Evolutionary conservation across 2,888 invertebrate species (phyloP).

Genomic region (Ptycholaimellus sp.): DNA sequence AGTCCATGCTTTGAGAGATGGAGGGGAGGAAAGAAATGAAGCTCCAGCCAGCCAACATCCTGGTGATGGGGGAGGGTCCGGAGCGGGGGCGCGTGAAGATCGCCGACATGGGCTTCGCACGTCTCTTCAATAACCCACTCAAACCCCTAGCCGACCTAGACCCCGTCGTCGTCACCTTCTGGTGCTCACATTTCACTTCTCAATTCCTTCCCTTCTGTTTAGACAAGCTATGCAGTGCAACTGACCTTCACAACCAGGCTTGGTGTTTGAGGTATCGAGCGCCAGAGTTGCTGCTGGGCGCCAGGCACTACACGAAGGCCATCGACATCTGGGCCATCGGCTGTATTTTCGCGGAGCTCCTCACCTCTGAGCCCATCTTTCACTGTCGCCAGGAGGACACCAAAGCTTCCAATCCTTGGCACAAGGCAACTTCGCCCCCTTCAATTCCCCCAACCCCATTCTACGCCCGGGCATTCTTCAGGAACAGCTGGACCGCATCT

Average conservation of each 20-base stretch:
- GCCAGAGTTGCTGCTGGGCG: slow-evolving; percentile 44
- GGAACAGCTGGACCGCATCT: slow-evolving; percentile 87
- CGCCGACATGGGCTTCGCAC: slow-evolving; percentile 96
- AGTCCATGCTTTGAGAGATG: neutral
- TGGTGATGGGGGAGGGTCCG: slow-evolving; percentile 95
- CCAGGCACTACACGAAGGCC: slow-evolving; percentile 25
- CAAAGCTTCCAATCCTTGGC: slow-evolving; percentile 82
- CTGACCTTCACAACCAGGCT: no score
- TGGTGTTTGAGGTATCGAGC: slow-evolving; percentile 74
- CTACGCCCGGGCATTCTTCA: no score
- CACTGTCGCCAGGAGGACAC: slow-evolving; percentile 89
- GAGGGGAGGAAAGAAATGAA: neutral
- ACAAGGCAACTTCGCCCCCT: no score
- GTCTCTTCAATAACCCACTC: slow-evolving; percentile 84
- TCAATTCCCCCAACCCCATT: no score
- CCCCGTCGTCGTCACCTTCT: slow-evolving; percentile 97
- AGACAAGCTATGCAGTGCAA: no score
- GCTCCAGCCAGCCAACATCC: slow-evolving; percentile 63
- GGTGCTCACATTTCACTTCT: no score
- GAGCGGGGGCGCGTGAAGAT: slow-evolving; percentile 39
- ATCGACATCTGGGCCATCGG: slow-evolving; percentile 27
- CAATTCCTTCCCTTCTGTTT: no score
- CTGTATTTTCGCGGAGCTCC: slow-evolving; percentile 95
- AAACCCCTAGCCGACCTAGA: slow-evolving; percentile 92
- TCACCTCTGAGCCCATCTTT: slow-evolving; percentile 95